Evolutionary conservation across 2,888 invertebrate genomes (phyloP).

Genomic region (Sesamia inferens): DNA sequence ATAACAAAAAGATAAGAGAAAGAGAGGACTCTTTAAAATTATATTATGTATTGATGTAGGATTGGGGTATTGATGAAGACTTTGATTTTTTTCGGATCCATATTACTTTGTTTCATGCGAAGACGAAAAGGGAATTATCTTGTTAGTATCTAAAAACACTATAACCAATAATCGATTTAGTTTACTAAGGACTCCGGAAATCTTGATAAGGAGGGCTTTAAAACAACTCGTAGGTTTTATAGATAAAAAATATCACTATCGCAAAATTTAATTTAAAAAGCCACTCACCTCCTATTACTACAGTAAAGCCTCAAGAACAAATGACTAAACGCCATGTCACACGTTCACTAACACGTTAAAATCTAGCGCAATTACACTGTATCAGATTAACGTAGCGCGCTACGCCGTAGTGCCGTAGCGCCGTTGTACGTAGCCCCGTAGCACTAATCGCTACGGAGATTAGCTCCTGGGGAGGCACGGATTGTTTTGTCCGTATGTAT

Average conservation of each 20-base stretch:
- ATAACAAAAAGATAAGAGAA: not conserved
- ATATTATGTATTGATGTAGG: too few species aligned
- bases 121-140: fast-evolving
- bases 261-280: not conserved
- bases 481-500: constrained; percentile 68
- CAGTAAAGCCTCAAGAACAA: constrained; percentile 22
- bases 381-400: constrained; percentile 62
- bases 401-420: constrained; percentile 66
- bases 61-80: not conserved
- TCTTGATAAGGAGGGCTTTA: not conserved
- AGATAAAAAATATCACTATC: not conserved
- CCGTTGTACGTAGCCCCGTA: constrained; percentile 72
- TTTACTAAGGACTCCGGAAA: too few species aligned
- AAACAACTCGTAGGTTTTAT: not conserved
- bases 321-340: constrained; percentile 51
- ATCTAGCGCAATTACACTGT: constrained; percentile 59
- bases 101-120: too few species aligned
- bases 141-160: not conserved
- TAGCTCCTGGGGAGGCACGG: constrained; percentile 68
- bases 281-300: not conserved
- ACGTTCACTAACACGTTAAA: constrained; percentile 60
- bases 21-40: not conserved
- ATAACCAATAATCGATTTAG: not conserved
- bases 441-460: constrained; percentile 83
- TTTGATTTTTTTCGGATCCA: too few species aligned